These are phyloP conservation scores for Philaenus spumarius DNA, from an alignment of 1,140 invertebrate species.

Conservation along the genomic window DNA sequence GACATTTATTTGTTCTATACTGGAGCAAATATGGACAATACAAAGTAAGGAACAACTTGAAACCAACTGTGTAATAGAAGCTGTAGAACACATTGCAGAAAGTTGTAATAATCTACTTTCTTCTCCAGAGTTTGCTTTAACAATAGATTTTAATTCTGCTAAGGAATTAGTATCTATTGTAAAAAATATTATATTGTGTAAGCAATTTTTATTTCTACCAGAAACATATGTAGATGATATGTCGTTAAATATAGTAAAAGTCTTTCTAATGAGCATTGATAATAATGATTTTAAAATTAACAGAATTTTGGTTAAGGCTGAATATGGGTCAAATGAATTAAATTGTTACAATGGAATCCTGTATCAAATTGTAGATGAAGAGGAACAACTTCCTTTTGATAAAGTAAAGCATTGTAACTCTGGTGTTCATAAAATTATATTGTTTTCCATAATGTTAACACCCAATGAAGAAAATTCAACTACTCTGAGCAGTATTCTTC, in stretches of 20 bases:
- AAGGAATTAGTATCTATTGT: constrained; percentile 1
- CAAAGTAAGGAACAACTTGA: not conserved
- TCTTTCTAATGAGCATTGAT: constrained; percentile 9
- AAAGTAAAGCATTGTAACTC: not conserved
- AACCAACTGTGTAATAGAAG: not conserved
- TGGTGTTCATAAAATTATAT: not conserved
- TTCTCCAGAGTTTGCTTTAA: constrained; percentile 1
- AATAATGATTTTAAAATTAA: not conserved
- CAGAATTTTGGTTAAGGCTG: not conserved
- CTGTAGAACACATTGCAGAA: not conserved
- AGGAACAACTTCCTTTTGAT: constrained; percentile 9
- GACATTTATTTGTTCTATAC: not conserved
- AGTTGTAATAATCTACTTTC: not conserved
- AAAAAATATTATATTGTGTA: not conserved
- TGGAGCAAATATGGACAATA: constrained; percentile 1
- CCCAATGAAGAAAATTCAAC: not conserved
- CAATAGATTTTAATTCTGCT: constrained; percentile 9
- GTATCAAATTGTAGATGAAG: constrained; percentile 6
- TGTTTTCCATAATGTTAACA: constrained; percentile 1
- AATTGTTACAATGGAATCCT: not conserved
- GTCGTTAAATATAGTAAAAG: constrained; percentile 2
- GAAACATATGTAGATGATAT: constrained; percentile 2
- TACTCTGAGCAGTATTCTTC: not conserved
- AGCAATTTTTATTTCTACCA: not conserved
- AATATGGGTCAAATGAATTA: not conserved